Conservation (phyloP, 2,888 invertebrate species). For the Ligdia adustata region DNA sequence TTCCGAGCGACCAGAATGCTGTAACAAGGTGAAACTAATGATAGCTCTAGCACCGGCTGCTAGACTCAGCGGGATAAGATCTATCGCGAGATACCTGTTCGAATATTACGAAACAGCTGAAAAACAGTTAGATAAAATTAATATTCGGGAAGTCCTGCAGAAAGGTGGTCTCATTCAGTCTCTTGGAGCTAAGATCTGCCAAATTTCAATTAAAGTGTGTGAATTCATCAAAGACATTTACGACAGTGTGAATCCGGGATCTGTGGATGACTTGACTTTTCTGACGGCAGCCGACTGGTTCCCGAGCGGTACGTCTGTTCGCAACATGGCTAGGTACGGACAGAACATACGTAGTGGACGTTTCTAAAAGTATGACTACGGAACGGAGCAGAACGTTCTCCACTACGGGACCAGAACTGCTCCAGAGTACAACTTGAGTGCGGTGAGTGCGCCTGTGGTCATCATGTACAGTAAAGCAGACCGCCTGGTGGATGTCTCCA, state of each 20-base stretch:
- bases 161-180: conserved; percentile 51
- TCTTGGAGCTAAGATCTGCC: conserved; percentile 52
- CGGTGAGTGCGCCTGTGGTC: conserved; percentile 53
- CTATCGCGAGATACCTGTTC: conserved; percentile 37
- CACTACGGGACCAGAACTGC: conserved; percentile 53
- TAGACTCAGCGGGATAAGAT: conserved; percentile 63
- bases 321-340: conserved; percentile 59
- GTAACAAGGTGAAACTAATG: conserved; percentile 84
- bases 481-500: conserved; percentile 84
- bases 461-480: conserved; percentile 65
- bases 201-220: conserved; percentile 44
- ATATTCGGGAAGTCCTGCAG: conserved; percentile 51
- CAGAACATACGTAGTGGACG: conserved; percentile 46
- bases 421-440: conserved; percentile 55
- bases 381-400: conserved; percentile 49
- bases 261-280: conserved; percentile 48
- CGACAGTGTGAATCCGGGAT: conserved; percentile 49
- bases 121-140: conserved; percentile 33
- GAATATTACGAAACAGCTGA: conserved; percentile 36
- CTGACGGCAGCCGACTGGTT: conserved; percentile 49
- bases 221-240: conserved; percentile 42
- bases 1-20: conserved; percentile 85
- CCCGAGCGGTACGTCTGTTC: conserved; percentile 58
- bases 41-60: conserved; percentile 86
- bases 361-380: conserved; percentile 63